Percentiles rank a stretch among this genome's conserved stretches.
phyloP scores from a whole-genome alignment of 2,888 invertebrate genomes.

The Mythimna impura region DNA sequence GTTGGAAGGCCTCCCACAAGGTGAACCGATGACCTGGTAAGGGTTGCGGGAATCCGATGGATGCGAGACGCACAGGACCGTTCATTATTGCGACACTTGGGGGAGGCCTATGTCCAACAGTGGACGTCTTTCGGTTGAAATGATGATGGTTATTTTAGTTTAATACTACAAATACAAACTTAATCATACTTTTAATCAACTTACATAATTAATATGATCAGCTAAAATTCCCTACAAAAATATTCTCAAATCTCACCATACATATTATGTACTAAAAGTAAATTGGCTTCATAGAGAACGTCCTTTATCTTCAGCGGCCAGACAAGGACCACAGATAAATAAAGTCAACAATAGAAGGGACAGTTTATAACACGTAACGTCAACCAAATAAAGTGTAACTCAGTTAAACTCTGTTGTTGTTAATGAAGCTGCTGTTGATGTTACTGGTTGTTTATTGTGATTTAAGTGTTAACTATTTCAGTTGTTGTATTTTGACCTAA shows the following conservation, averaged over 20 bases:
- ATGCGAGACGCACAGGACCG: no score
- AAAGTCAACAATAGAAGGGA: conserved; percentile 59
- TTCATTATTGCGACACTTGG: no score
- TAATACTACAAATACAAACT: no score
- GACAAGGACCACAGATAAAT: conserved; percentile 52
- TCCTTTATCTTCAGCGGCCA: conserved; percentile 43
- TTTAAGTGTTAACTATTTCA: not conserved
- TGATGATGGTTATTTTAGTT: no score
- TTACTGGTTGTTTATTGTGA: conserved; percentile 25
- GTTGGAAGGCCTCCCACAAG: no score
- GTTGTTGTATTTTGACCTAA: not conserved
- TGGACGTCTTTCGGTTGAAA: no score
- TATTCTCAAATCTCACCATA: not conserved
- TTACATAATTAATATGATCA: not conserved
- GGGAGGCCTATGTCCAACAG: no score
- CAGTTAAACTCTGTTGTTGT: conserved; percentile 68
- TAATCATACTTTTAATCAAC: conserved; percentile 5
- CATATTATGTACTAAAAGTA: conserved; percentile 31
- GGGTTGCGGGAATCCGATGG: no score
- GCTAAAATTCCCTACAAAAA: conserved; percentile 13
- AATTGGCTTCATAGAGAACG: conserved; percentile 45
- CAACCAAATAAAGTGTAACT: conserved; percentile 73
- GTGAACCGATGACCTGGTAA: no score
- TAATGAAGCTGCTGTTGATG: conserved; percentile 74
- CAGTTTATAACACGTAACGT: conserved; percentile 68